A percentile compares a stretch with the other conserved stretches of the same genome.
phyloP scores from a whole-genome alignment of 2,797 vertebrate genomes.

The Coreius guichenoti region DNA sequence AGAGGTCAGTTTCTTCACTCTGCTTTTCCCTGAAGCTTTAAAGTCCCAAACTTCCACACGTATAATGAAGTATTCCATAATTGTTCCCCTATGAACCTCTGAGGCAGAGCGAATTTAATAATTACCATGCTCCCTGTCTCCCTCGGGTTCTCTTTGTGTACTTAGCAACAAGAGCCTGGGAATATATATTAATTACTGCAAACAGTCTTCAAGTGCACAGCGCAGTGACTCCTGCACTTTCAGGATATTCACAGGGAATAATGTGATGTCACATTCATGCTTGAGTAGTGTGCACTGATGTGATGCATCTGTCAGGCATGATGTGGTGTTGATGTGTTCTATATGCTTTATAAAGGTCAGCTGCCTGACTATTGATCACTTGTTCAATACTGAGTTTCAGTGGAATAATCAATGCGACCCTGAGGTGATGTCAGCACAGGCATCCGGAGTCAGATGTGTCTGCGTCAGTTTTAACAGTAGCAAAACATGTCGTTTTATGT shows the following conservation, averaged over 20 bases:
- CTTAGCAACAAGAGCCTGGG: conserved; percentile 46
- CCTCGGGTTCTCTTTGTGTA: conserved; percentile 51
- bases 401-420: conserved; percentile 73
- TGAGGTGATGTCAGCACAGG: conserved; percentile 53
- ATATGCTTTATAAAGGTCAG: conserved; percentile 58
- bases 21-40: conserved; percentile 18
- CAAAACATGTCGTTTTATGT: background rate
- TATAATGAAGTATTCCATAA: conserved; percentile 23
- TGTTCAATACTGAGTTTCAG: conserved; percentile 61
- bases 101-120: conserved; percentile 49
- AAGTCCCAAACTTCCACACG: conserved; percentile 27
- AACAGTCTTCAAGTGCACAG: conserved; percentile 11
- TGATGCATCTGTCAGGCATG: conserved; percentile 42
- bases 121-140: conserved; percentile 48
- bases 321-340: conserved; percentile 37
- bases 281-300: conserved; percentile 20
- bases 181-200: conserved; percentile 58
- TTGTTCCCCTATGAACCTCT: conserved; percentile 16
- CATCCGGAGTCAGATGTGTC: conserved; percentile 18
- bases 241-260: background rate
- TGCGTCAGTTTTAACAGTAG: background rate
- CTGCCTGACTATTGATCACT: conserved; percentile 60
- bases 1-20: conserved; percentile 22
- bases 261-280: conserved; percentile 46
- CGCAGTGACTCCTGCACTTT: background rate